A percentile compares a stretch with the other conserved stretches of the same genome.
phyloP scores from a whole-genome alignment of 2,797 vertebrate species.

The Labeo calbasu region DNA sequence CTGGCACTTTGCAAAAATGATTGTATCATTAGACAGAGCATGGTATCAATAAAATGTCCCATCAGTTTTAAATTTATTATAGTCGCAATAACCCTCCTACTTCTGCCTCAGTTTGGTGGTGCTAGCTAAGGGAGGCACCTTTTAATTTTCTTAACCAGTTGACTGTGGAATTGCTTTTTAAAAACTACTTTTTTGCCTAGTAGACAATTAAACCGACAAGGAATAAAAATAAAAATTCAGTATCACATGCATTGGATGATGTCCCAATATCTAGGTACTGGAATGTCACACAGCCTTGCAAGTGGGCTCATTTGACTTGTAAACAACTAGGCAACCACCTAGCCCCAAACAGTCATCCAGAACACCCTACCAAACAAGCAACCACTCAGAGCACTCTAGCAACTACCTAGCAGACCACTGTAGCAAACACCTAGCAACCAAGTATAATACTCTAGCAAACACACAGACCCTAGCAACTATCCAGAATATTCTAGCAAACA shows the following conservation, averaged over 20 bases:
- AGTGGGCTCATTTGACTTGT: background rate
- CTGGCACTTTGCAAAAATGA: background rate
- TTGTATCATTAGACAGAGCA: constrained; percentile 20
- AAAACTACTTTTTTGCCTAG: background rate
- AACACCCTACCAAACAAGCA: background rate
- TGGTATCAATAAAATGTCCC: constrained; percentile 20
- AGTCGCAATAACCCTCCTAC: background rate
- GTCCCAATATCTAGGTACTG: no score
- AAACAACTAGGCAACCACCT: background rate
- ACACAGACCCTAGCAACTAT: background rate
- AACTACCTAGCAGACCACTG: background rate
- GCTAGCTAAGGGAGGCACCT: background rate
- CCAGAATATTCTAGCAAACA: no score
- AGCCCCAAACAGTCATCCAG: background rate
- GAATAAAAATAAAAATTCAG: no score
- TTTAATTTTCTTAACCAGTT: background rate
- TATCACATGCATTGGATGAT: no score
- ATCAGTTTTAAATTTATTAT: constrained; percentile 33
- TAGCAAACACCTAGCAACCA: background rate
- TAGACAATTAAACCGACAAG: background rate
- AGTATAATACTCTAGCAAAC: background rate
- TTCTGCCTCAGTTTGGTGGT: background rate
- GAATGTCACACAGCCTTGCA: background rate
- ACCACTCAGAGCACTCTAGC: background rate
- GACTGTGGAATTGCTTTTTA: background rate